Evolutionary conservation across 2,797 vertebrate species (phyloP).

Genomic region (Tolypeutes matacus): DNA sequence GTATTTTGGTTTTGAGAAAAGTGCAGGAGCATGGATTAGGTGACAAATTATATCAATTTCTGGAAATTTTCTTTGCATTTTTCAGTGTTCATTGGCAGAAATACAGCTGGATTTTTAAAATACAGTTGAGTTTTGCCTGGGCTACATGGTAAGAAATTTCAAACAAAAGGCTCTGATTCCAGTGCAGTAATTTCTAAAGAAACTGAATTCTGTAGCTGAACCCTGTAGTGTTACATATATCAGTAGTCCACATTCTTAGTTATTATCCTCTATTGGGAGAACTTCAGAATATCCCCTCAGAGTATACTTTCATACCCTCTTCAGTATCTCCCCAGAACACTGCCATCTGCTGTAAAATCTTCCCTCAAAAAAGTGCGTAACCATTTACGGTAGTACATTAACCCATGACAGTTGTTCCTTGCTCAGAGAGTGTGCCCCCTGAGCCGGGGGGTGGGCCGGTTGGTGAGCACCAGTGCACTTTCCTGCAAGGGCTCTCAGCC

Average conservation of each 20-base stretch:
- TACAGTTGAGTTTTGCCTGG: conserved; percentile 31
- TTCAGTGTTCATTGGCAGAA: conserved; percentile 9
- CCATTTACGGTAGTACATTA: not conserved
- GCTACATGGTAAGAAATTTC: conserved; percentile 5
- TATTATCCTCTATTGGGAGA: not conserved
- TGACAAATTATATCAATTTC: not conserved
- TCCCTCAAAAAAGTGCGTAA: not conserved
- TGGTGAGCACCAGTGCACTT: not conserved
- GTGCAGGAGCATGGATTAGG: not conserved
- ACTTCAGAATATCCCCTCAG: not conserved
- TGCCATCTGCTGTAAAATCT: not conserved
- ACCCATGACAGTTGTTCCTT: not conserved
- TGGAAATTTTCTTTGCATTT: not conserved
- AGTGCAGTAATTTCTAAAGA: conserved; percentile 29
- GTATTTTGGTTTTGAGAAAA: conserved; percentile 58
- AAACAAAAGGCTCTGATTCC: not conserved
- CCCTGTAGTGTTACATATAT: not conserved
- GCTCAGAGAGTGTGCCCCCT: not conserved
- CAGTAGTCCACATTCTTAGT: not conserved
- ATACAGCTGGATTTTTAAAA: not conserved
- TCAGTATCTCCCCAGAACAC: not conserved
- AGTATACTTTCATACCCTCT: not conserved
- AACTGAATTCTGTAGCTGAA: conserved; percentile 35
- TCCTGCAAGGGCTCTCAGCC: not conserved
- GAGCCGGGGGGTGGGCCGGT: not conserved